phyloP scores from a whole-genome alignment of 2,113 vertebrate species.

The Prinia subflava region DNA sequence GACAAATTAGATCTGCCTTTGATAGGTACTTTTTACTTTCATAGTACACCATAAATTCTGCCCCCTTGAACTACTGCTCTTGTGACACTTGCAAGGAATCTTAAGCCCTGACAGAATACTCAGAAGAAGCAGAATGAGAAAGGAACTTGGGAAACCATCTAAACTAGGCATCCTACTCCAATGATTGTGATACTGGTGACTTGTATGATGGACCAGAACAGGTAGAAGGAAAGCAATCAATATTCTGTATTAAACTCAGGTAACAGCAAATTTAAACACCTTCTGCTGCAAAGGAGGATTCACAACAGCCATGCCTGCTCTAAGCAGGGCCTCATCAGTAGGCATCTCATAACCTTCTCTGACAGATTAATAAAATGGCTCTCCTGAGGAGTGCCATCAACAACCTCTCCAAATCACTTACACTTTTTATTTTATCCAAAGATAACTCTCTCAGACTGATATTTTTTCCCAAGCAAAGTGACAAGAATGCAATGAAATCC shows the following conservation, averaged over 20 bases:
- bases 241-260: background rate
- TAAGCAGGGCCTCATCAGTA: background rate
- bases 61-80: background rate
- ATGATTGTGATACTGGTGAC: background rate
- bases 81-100: background rate
- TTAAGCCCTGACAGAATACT: background rate
- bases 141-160: background rate
- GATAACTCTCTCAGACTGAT: background rate
- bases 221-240: background rate
- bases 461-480: background rate
- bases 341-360: background rate
- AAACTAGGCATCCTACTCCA: background rate
- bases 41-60: background rate
- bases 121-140: background rate
- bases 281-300: background rate
- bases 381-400: slow-evolving; percentile 15
- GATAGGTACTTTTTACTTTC: background rate
- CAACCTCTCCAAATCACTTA: background rate
- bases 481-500: background rate
- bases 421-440: background rate
- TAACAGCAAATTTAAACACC: background rate
- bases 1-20: background rate
- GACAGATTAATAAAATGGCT: background rate
- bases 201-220: background rate
- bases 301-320: background rate